phyloP scores from a whole-genome alignment of 2,797 vertebrate genomes.

The Psittacula derbiana region DNA sequence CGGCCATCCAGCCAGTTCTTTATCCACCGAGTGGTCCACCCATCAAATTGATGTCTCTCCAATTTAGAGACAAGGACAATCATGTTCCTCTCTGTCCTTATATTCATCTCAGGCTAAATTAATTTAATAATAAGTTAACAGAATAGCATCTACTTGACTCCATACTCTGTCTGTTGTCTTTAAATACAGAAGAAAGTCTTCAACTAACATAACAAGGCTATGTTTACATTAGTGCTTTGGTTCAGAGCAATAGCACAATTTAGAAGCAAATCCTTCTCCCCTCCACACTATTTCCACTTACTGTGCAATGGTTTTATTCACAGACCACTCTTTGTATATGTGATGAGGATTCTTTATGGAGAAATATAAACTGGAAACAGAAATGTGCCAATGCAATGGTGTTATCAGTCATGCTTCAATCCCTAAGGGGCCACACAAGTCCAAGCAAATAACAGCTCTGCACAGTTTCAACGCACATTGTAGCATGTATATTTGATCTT shows the following conservation, averaged over 20 bases:
- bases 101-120: neutral
- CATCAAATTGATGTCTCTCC: too few species aligned
- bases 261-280: neutral
- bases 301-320: neutral
- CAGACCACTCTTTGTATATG: neutral
- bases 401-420: neutral
- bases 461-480: neutral
- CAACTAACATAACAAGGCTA: neutral
- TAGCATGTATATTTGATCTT: neutral
- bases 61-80: too few species aligned
- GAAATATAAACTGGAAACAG: neutral
- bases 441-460: neutral
- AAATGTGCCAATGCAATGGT: neutral
- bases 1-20: too few species aligned
- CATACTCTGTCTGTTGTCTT: neutral
- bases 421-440: neutral
- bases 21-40: too few species aligned
- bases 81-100: neutral
- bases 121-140: neutral
- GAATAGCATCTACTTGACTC: neutral
- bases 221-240: neutral
- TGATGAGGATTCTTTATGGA: neutral
- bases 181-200: neutral
- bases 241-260: neutral
- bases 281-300: neutral